A percentile compares a stretch with the other conserved stretches of the same genome.
These are phyloP conservation scores for Ictidomys tridecemlineatus DNA, from an alignment of 2,113 vertebrate genomes.

Conservation along the genomic window DNA sequence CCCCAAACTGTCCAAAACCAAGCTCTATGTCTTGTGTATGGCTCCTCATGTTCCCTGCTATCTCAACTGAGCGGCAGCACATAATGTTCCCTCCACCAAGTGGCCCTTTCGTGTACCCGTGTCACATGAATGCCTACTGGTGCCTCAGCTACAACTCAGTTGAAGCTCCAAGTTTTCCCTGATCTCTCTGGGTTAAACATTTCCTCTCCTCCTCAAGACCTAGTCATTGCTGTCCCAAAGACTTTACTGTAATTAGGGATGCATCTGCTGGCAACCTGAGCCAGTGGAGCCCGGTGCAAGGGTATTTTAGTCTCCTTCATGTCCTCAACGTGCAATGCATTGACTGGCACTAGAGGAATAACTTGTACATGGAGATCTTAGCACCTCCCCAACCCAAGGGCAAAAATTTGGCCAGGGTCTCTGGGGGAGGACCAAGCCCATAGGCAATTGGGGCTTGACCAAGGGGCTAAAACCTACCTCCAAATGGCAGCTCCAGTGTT, in stretches of 20 bases:
- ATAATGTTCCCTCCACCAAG: fast-evolving
- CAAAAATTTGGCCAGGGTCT: neutral
- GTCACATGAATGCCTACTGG: neutral
- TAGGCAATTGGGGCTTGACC: neutral
- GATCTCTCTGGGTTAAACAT: too few relatives aligned
- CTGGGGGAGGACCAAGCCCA: neutral
- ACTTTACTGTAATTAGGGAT: neutral
- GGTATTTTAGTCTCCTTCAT: neutral
- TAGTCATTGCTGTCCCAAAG: neutral
- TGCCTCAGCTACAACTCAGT: neutral
- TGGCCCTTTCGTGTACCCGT: neutral
- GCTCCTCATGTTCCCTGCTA: neutral
- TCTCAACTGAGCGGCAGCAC: neutral
- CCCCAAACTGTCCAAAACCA: neutral
- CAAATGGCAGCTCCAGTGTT: neutral
- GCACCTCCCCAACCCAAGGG: neutral
- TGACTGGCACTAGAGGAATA: neutral
- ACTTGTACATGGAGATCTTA: neutral
- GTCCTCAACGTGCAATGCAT: neutral
- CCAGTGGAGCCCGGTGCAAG: neutral
- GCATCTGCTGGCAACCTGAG: neutral
- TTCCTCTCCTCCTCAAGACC: neutral
- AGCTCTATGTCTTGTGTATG: neutral
- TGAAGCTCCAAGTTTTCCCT: neutral
- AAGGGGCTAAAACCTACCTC: neutral